Percentiles rank a stretch among this genome's conserved stretches.
These are phyloP conservation scores for Epinephelus moara DNA, from an alignment of 2,113 vertebrate species.

Conservation along the genomic window DNA sequence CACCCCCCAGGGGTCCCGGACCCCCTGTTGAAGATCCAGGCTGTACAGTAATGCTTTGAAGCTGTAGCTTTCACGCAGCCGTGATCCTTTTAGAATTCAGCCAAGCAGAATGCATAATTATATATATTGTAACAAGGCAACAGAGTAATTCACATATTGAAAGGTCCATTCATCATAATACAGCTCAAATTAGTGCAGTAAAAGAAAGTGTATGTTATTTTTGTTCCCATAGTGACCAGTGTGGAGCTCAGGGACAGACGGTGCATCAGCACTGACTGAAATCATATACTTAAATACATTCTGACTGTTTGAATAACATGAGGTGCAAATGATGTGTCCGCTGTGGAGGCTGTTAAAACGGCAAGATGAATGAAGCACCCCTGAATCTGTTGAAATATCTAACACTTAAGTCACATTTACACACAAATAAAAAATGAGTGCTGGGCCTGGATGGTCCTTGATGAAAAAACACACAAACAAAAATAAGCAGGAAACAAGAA, in stretches of 20 bases:
- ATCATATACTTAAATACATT: slow-evolving; percentile 50
- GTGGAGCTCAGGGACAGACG: slow-evolving; percentile 34
- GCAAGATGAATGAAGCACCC: slow-evolving; percentile 53
- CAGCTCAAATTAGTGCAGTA: not conserved
- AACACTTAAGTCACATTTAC: slow-evolving; percentile 31
- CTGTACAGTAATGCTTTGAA: not conserved
- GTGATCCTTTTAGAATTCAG: not conserved
- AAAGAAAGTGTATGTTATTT: not conserved
- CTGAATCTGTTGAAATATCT: slow-evolving; percentile 20
- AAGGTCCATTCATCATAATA: not conserved
- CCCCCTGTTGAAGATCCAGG: too few species aligned
- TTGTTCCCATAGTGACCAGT: slow-evolving; percentile 23
- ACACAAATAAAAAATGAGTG: slow-evolving; percentile 19
- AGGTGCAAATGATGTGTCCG: slow-evolving; percentile 41
- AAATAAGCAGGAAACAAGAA: slow-evolving; percentile 24
- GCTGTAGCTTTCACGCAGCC: not conserved
- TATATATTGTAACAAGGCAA: not conserved
- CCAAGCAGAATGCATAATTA: not conserved
- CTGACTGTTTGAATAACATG: slow-evolving; percentile 66
- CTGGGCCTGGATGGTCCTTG: slow-evolving; percentile 16
- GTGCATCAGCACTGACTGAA: slow-evolving; percentile 10
- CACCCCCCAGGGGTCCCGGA: too few species aligned
- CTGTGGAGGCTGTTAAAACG: slow-evolving; percentile 34
- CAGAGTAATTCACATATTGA: not conserved
- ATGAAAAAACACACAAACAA: not conserved